These are phyloP conservation scores for Maccullochella peelii DNA, from an alignment of 2,113 vertebrate species.

Conservation along the genomic window DNA sequence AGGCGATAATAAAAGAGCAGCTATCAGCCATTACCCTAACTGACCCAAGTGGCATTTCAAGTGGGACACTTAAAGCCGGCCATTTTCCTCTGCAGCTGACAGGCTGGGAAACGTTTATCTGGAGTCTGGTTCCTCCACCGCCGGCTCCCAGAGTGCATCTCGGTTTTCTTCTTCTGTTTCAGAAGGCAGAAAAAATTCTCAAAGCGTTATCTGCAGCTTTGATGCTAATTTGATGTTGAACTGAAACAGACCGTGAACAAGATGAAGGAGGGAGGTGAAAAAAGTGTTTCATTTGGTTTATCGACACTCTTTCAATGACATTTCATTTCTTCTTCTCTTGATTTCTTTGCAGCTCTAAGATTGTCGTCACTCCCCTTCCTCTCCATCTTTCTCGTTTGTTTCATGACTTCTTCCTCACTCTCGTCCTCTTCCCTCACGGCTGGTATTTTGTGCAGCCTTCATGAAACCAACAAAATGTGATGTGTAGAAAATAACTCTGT, in stretches of 20 bases:
- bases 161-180: background rate
- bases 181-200: background rate
- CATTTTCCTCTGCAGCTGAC: background rate
- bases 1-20: slow-evolving; percentile 37
- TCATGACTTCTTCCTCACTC: background rate
- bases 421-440: background rate
- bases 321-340: background rate
- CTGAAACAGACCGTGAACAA: background rate
- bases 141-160: background rate
- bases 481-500: background rate
- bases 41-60: slow-evolving; percentile 45
- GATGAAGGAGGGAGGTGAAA: too few species aligned
- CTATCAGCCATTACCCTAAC: slow-evolving; percentile 45
- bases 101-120: background rate
- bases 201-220: background rate
- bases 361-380: background rate
- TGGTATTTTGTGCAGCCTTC: background rate
- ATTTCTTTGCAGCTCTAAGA: background rate
- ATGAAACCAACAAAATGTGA: background rate
- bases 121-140: background rate
- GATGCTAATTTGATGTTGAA: background rate
- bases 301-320: background rate
- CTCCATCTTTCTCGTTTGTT: background rate
- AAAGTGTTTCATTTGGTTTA: background rate
- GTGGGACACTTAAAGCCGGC: background rate